Evolutionary conservation across 2,888 invertebrate genomes (phyloP).

Genomic region (Trichopria drosophilae): DNA sequence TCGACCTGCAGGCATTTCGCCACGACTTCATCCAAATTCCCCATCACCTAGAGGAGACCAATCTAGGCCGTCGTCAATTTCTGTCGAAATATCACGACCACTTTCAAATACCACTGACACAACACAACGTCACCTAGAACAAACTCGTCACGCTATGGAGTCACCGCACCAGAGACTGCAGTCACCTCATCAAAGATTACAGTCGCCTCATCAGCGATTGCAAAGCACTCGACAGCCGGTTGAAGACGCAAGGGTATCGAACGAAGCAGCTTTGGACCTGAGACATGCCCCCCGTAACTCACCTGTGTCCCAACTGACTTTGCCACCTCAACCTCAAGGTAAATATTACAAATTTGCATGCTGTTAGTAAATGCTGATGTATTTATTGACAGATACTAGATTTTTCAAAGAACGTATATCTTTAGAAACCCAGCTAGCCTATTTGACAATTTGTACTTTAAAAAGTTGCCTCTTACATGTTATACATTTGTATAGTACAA

Average conservation of each 20-base stretch:
- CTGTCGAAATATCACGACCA: constrained; percentile 50
- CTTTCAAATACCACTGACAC: constrained; percentile 48
- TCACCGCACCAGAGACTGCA: constrained; percentile 53
- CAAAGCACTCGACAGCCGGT: constrained; percentile 45
- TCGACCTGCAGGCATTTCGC: constrained; percentile 50
- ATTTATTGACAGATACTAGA: too few species aligned
- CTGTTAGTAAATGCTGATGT: too few species aligned
- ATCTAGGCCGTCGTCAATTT: constrained; percentile 50
- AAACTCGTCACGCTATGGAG: constrained; percentile 52
- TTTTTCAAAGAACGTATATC: too few species aligned
- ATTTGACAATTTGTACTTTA: too few species aligned
- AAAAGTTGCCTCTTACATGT: too few species aligned
- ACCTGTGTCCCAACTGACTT: constrained; percentile 35
- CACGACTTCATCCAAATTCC: constrained; percentile 50
- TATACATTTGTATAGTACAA: too few species aligned
- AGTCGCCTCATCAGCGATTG: constrained; percentile 51
- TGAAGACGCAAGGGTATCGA: constrained; percentile 39
- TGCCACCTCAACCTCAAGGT: constrained; percentile 25
- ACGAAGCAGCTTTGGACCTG: constrained; percentile 51
- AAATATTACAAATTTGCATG: too few species aligned
- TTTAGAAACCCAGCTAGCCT: too few species aligned
- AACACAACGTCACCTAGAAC: constrained; percentile 50
- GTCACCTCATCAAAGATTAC: constrained; percentile 53
- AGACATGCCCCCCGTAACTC: constrained; percentile 52
- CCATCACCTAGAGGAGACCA: constrained; percentile 51